Base-by-base conservation (phyloP, 2,888 invertebrate genomes). In the Drepanosiphum platanoidis region DNA sequence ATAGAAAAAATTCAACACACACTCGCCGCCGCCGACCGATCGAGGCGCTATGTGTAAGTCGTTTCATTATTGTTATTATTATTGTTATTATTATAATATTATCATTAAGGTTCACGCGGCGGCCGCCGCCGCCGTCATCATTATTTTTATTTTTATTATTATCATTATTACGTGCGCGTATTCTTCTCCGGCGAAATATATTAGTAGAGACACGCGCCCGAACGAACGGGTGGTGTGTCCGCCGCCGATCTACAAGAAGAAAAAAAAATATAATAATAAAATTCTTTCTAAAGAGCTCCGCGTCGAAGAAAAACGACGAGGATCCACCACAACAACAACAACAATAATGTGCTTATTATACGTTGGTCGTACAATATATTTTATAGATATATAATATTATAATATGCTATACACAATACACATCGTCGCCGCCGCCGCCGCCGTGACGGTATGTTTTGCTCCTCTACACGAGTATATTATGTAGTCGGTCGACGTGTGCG, bases 381-480 rank as follows among this genome's bases (percentile, higher is more conserved):
- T 13, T 34, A 32, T n/a, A n/a, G n/a, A n/a, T n/a, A n/a, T n/a
- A n/a, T n/a, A n/a, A n/a, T n/a, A n/a, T n/a, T n/a, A n/a, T n/a
- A n/a, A n/a, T n/a, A n/a, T n/a, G 34, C 32, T 7, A n/a, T 61
- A 34, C 68, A 66, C 64, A 42, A 39, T 42, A 39, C 58, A 75
- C 22, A 8, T 39, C 36, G 18, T 77, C 77, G 3, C 18, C 22
- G n/a, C n/a, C 5, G 15, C 9, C 9, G 68, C 32, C 27, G 58
- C 72, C 81, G 71, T 82, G 71, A 71, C 71, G 71, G 81, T 42
- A 71, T 36, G 79, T 68, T 70, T 70, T 70, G 11, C n/a, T n/a
- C n/a, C n/a, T n/a, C n/a, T 27, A 46, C 68, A 27, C 68, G 18
- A 36, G 18, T 61, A 61, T 15, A 27, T 8, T n/a, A n/a, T 61